phyloP scores from a whole-genome alignment of 1,140 invertebrate genomes.

The Neotoxoptera formosana region DNA sequence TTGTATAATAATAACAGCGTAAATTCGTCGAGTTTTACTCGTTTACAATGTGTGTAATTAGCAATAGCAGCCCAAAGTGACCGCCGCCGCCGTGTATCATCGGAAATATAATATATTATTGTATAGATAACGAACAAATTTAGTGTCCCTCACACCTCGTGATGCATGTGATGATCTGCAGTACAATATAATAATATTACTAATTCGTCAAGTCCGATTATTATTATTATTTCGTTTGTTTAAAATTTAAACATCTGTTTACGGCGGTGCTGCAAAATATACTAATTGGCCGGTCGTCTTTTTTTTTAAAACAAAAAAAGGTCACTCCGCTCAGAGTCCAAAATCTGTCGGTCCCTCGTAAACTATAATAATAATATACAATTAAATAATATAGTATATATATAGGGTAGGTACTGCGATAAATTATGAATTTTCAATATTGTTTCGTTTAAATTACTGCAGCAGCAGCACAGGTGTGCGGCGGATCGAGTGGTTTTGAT shows the following conservation, averaged over 20 bases:
- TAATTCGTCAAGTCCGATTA: neutral
- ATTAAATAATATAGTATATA: neutral
- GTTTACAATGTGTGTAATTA: neutral
- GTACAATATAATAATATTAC: neutral
- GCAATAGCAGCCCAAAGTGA: neutral
- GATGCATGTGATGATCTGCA: neutral
- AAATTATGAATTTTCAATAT: constrained; percentile 14
- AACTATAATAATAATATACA: neutral
- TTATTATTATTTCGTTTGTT: neutral
- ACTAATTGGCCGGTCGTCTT: neutral
- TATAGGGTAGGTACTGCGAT: neutral
- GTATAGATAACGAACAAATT: neutral
- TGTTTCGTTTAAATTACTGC: neutral
- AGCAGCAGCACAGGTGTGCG: neutral
- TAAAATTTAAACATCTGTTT: neutral
- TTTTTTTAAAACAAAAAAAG: neutral
- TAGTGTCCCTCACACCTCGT: neutral
- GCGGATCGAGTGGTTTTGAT: neutral
- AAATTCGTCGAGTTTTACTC: neutral
- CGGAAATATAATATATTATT: neutral
- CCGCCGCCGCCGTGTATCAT: neutral
- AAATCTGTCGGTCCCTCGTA: neutral
- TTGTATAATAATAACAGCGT: neutral
- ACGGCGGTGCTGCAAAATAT: neutral
- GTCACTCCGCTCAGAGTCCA: too few species aligned